Evolutionary conservation across 2,888 invertebrate species (phyloP).

Genomic region (Mechanitis mazaeus): DNA sequence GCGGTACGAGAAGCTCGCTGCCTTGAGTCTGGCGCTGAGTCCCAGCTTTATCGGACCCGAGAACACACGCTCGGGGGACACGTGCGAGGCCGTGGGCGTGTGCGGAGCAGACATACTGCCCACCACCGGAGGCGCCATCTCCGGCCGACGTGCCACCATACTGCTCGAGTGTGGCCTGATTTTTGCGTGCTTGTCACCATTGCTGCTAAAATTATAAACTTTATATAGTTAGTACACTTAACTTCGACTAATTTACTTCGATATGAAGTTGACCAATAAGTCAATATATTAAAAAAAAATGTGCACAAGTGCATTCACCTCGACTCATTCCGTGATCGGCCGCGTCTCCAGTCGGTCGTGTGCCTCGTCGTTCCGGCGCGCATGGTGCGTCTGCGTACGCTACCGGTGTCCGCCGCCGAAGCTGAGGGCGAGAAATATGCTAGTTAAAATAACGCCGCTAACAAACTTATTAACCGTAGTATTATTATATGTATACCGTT

Average conservation of each 20-base stretch:
- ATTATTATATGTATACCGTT: too few relatives aligned
- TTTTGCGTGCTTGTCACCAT: slow-evolving; percentile 43
- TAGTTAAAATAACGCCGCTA: slow-evolving; percentile 27
- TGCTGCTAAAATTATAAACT: slow-evolving; percentile 20
- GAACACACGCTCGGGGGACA: slow-evolving; percentile 25
- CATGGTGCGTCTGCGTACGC: slow-evolving; percentile 32
- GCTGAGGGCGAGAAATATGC: slow-evolving; percentile 30
- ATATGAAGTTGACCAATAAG: background rate
- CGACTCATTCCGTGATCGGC: slow-evolving; percentile 37
- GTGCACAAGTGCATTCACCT: slow-evolving; percentile 36
- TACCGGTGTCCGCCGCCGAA: slow-evolving; percentile 20
- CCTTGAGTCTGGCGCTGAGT: slow-evolving; percentile 51
- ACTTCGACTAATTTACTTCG: background rate
- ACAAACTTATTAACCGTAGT: too few relatives aligned
- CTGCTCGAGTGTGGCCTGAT: slow-evolving; percentile 55
- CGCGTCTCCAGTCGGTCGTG: slow-evolving; percentile 30
- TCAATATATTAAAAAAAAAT: too few relatives aligned
- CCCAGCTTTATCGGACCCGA: slow-evolving; percentile 37
- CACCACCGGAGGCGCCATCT: slow-evolving; percentile 38
- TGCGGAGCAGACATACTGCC: slow-evolving; percentile 61
- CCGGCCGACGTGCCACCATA: slow-evolving; percentile 55
- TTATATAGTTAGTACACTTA: background rate
- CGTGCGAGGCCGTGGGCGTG: slow-evolving; percentile 59
- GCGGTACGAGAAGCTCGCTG: slow-evolving; percentile 60
- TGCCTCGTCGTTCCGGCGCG: slow-evolving; percentile 33